Base-by-base conservation (phyloP, 2,113 vertebrate species). In the Prochilodus magdalenae region DNA sequence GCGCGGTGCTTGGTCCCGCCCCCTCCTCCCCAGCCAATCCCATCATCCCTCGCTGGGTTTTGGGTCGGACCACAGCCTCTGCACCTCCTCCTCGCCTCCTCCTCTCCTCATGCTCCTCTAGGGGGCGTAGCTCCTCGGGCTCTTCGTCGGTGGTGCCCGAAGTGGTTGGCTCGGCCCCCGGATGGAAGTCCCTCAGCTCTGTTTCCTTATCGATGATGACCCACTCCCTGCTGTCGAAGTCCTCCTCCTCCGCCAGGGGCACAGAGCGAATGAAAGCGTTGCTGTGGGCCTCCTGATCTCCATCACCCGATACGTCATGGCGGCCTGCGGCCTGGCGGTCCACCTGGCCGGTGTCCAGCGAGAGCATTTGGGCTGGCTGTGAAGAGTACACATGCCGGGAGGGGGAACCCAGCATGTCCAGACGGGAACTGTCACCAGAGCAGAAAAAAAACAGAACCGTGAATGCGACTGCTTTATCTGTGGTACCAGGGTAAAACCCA, bases 161-260 rank as follows among this genome's bases (percentile, higher is more conserved):
- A 0, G 96, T 99, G 87, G 97, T 99, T 0, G 98, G 97, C 79
- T 97, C 83, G 36, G 83, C 83, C 47, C 83, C 83, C 1, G 83
- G 83, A 47, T 83, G 97, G 86, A 99, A 99, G 94, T 99, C 98
- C 70, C 97, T 95, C 47, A 99, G 95, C 92, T 99, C 98, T 0
- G 97, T 93, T 93, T 99, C 98, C 86, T 98, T 99, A 90, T 99
- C 97, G 65, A 99, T 99, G 91, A 99, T 99, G 84, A 99, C 98
- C 98, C 98, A 99, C 87, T 99, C 98, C 84, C 98, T 97, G 90
- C 98, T 99, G 90, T 99, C 97, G 22, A 99, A 99, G 94, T 98
- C 97, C 91, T 99, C 98, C 90, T 98, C 98, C 91, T 99, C 98
- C 0, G 98, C 98, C 18, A 99, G 91, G 0, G 98, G 98, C 81